Evolutionary conservation across 2,797 vertebrate species (phyloP).

Genomic region (Allobates femoralis): DNA sequence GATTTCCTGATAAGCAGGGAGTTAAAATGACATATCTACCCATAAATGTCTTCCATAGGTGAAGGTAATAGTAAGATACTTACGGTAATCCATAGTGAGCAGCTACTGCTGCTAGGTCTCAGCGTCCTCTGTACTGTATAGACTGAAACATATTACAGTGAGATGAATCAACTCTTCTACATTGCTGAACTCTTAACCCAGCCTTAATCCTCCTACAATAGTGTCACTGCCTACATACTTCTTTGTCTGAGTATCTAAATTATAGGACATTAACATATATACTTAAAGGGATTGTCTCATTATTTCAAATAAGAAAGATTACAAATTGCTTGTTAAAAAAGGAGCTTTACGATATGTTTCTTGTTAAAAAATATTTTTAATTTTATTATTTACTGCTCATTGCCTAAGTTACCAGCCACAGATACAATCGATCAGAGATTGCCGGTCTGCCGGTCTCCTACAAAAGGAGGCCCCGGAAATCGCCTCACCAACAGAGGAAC

Average conservation of each 20-base stretch:
- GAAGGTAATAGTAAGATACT: slow-evolving; percentile 12
- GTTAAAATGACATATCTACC: background rate
- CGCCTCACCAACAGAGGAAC: too few relatives aligned
- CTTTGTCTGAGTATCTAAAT: slow-evolving; percentile 22
- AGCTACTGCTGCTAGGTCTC: slow-evolving; percentile 2
- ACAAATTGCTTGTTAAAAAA: too few relatives aligned
- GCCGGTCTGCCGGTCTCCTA: too few relatives aligned
- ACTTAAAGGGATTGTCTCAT: background rate
- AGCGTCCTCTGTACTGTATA: background rate
- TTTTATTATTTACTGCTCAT: too few relatives aligned
- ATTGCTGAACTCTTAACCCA: slow-evolving; percentile 32
- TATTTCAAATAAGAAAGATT: too few relatives aligned
- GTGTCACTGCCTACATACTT: slow-evolving; percentile 19
- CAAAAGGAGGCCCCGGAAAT: too few relatives aligned
- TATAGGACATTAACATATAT: slow-evolving; percentile 12
- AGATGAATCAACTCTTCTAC: slow-evolving; percentile 36
- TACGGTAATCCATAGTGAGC: slow-evolving; percentile 52
- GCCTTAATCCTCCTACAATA: slow-evolving; percentile 4
- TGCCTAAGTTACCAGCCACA: too few relatives aligned
- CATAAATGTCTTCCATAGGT: background rate
- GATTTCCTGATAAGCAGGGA: background rate
- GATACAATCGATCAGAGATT: too few relatives aligned
- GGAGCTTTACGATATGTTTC: too few relatives aligned
- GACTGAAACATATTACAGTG: background rate
- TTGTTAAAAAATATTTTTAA: too few relatives aligned